Conservation (phyloP, 2,113 vertebrate genomes). For the Cromileptes altivelis region DNA sequence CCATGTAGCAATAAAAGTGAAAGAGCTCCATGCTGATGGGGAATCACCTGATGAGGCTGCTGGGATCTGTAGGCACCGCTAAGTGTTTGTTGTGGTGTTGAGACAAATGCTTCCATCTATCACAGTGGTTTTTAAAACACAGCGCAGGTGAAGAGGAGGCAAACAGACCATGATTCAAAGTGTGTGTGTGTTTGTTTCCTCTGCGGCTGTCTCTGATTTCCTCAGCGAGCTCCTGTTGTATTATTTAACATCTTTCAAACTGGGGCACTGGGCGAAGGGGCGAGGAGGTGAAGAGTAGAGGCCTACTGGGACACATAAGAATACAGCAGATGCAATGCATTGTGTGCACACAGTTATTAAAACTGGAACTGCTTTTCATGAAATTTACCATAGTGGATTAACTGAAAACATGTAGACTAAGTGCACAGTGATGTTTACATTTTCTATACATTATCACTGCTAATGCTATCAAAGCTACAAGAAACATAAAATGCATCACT, state of each 20-base stretch:
- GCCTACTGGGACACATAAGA: constrained; percentile 17
- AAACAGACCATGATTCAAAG: constrained; percentile 10
- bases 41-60: neutral
- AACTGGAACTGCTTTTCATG: neutral
- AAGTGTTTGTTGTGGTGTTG: neutral
- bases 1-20: neutral
- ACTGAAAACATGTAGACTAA: too few species aligned
- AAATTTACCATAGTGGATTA: neutral
- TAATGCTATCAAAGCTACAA: neutral
- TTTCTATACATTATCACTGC: neutral
- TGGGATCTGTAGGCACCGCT: neutral
- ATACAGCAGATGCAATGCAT: neutral
- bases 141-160: neutral
- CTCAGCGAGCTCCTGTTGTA: constrained; percentile 47
- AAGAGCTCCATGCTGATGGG: neutral
- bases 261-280: constrained; percentile 58
- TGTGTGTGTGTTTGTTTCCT: constrained; percentile 42
- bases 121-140: neutral
- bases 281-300: constrained; percentile 53
- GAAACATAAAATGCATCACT: neutral
- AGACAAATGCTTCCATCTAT: neutral
- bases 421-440: neutral
- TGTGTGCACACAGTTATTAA: neutral
- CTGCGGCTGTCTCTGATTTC: constrained; percentile 58
- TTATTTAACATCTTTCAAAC: constrained; percentile 71